Evolutionary conservation across 92 coral and sea anemone species (phyloP), one percentile per base, ranked within the genome.

Genomic region (Porites evermanni): DNA sequence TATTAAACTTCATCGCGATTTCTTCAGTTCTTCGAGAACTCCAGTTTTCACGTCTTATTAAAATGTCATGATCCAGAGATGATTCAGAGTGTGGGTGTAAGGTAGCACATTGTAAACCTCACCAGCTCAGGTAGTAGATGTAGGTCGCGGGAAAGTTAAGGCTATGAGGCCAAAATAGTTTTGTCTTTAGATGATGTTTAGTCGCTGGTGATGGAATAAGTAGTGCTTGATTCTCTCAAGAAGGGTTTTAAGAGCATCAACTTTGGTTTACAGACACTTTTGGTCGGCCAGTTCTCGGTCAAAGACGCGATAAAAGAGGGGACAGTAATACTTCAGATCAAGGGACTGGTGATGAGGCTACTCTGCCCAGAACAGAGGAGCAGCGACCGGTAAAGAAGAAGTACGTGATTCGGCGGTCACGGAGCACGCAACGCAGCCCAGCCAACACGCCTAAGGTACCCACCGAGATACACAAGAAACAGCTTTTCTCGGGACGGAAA

Each of bases 341-440:
- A 72, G 98, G 95, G 18, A 91, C 98, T 90, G 98, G 96, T 59
- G 98, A 95, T 53, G 98, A 95, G 86, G 86, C 88, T 21, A 90
- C 98, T 1, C 90, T 95, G 84, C 84, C 95, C 72, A 94, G 95
- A 63, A 71, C 74, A 70, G 81, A 65, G 5, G 90, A 82, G n/a
- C 47, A 4, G 47, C 91, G 85, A 18, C 83, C 70, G 3, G 79
- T 52, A 14, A 83, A 83, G 80, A 83, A 83, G 60, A 83, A 83
- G 64, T 59, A 10, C 17, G 18, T 21, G 11, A 65, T 65, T 29
- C 53, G 80, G 19, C 79, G 87, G 23, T 74, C 87, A 9, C 79
- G 79, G 2, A 83, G 79, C 47, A 63, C 80, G 51, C 65, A 51
- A 24, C 67, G 76, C 24, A 65, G 60, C 17, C 81, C 53, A 68